Base-by-base conservation (phyloP, 2,888 invertebrate species). In the Cyclophora albipunctata region DNA sequence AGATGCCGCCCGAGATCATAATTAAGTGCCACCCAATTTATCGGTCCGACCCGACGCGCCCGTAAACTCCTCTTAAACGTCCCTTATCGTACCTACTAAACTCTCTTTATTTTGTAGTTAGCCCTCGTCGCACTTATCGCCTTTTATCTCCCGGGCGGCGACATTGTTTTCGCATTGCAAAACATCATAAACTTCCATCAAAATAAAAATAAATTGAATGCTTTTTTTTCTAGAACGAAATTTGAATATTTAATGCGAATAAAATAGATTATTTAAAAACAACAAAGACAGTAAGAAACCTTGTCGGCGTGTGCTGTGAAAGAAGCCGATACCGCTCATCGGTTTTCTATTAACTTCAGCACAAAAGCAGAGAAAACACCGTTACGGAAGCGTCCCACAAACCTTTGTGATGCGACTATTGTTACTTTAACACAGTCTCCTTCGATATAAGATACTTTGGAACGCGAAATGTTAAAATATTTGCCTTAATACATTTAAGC, bases 1-100 rank as follows among this genome's bases (percentile, higher is more conserved):
- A 88, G 86, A 87, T 87, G 87, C 88, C 85, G 83, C 84, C 84
- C 86, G 80, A 86, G 86, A 87, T 88, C 87, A 86, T 88, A 88
- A 88, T 88, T 88, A 88, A 88, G 85, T 87, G 86, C 84, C 84
- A 83, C 83, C 86, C 87, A 85, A 88, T 88, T 87, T 88, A 88
- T 88, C 84, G 88, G 87, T 71, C 75, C 84, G 86, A 84, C 85
- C 86, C 84, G 59, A 53, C 59, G 78, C 77, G 73, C 81, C 75
- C 73, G 73, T 79, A 80, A 85, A 86, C 84, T 84, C 81, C 81
- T 80, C 84, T 82, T 81, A 83, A 87, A 86, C 77, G 86, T 84
- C 78, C 75, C 86, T 87, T 87, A 87, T 87, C 87, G 82, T 77
- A 78, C 75, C 74, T 78, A 84, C 82, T 85, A 79, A 82, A 78